These are phyloP conservation scores for Poecilia picta DNA, from an alignment of 2,797 vertebrate genomes.

Conservation along the genomic window DNA sequence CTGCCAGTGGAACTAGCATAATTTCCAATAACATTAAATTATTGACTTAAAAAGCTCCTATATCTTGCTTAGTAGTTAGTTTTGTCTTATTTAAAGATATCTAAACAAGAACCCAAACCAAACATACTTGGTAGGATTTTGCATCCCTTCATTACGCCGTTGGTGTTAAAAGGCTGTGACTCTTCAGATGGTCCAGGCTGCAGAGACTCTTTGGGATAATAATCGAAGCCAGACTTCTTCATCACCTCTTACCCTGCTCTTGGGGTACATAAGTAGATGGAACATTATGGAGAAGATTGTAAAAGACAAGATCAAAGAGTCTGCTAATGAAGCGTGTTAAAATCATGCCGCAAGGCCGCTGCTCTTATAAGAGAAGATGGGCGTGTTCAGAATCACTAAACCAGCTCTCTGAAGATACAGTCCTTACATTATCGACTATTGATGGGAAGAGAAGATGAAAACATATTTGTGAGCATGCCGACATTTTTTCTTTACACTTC, in stretches of 20 bases:
- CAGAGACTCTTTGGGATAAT: background rate
- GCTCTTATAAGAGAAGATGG: background rate
- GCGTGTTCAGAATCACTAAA: background rate
- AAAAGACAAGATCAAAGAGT: background rate
- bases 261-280: background rate
- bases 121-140: too few relatives aligned
- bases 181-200: background rate
- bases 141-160: background rate
- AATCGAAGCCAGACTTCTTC: background rate
- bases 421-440: background rate
- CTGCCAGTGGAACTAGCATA: too few relatives aligned
- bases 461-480: background rate
- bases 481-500: background rate
- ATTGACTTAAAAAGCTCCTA: too few relatives aligned
- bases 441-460: background rate
- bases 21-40: too few relatives aligned
- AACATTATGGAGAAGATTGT: background rate
- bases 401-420: background rate
- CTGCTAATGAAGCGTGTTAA: background rate
- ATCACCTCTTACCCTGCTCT: background rate
- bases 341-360: background rate
- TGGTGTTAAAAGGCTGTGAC: background rate
- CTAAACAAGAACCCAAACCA: too few relatives aligned
- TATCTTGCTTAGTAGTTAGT: too few relatives aligned
- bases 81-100: too few relatives aligned